These are phyloP conservation scores for Hypocryptadius cinnamomeus DNA, from an alignment of 2,113 vertebrate species.

Conservation along the genomic window DNA sequence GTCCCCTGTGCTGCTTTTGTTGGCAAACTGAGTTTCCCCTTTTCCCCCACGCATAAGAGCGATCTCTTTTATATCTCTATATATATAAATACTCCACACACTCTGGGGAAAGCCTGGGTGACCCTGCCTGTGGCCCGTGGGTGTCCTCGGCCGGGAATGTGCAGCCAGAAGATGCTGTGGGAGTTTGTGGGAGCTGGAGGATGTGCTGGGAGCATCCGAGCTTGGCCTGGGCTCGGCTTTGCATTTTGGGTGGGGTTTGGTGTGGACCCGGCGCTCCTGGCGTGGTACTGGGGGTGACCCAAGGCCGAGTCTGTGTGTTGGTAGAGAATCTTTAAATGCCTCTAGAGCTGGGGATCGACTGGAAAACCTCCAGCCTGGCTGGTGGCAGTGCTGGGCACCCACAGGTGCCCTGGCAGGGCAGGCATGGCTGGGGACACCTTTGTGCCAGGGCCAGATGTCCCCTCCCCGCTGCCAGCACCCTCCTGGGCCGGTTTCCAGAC, in stretches of 20 bases:
- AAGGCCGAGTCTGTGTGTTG: background rate
- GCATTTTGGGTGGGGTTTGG: background rate
- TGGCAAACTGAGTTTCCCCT: background rate
- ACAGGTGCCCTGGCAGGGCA: background rate
- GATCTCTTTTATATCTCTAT: background rate
- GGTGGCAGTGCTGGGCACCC: background rate
- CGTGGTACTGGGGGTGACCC: accelerated
- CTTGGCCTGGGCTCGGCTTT: background rate
- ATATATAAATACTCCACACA: accelerated
- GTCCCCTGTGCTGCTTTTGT: background rate
- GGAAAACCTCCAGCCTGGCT: background rate
- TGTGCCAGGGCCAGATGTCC: accelerated
- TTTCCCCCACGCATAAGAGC: background rate
- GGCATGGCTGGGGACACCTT: background rate
- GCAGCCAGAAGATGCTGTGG: background rate
- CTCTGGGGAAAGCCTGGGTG: background rate
- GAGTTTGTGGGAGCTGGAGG: background rate
- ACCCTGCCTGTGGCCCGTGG: background rate
- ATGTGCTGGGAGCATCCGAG: background rate
- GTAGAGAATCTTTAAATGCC: background rate
- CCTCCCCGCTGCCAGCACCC: background rate
- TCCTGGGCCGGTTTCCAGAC: background rate
- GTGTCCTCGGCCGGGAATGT: background rate
- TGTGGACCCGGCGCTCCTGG: background rate
- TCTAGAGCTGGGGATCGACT: background rate